Percentiles rank a stretch among this genome's conserved stretches.
phyloP scores from a whole-genome alignment of 2,797 vertebrate genomes.

The Hephaestus fuliginosus region DNA sequence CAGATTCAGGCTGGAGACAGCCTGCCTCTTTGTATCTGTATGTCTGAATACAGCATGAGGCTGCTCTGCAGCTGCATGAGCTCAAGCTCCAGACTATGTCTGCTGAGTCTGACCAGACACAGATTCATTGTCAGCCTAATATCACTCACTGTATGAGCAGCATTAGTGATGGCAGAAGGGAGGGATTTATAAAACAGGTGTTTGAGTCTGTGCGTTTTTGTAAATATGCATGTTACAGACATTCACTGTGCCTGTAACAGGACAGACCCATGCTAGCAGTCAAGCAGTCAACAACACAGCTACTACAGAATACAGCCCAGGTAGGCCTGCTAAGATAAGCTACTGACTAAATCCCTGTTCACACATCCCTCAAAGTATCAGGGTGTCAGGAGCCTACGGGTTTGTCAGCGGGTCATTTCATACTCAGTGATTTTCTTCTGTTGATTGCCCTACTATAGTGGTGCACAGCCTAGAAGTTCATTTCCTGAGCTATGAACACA shows the following conservation, averaged over 20 bases:
- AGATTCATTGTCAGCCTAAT: slow-evolving; percentile 48
- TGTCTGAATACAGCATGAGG: slow-evolving; percentile 36
- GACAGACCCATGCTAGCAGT: background rate
- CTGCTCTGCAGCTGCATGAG: slow-evolving; percentile 57
- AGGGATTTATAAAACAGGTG: slow-evolving; percentile 39
- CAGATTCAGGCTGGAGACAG: slow-evolving; percentile 43
- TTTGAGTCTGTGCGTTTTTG: slow-evolving; percentile 2
- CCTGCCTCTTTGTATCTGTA: slow-evolving; percentile 47
- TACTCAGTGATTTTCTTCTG: background rate
- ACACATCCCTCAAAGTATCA: background rate
- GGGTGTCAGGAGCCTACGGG: background rate
- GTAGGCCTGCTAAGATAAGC: slow-evolving; percentile 11
- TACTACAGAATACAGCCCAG: background rate
- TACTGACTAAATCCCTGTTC: background rate
- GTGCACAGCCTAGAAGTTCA: background rate
- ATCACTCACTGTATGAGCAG: slow-evolving; percentile 40
- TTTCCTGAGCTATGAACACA: background rate
- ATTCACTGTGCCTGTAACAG: slow-evolving; percentile 8
- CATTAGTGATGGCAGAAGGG: slow-evolving; percentile 23
- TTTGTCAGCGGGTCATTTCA: background rate
- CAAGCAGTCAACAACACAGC: background rate
- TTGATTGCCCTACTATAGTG: background rate
- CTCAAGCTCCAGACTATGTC: slow-evolving; percentile 23
- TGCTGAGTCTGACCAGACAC: slow-evolving; percentile 48
- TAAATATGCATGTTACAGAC: slow-evolving; percentile 10